phyloP scores from a whole-genome alignment of 2,797 vertebrate species.

The Squalus acanthias region DNA sequence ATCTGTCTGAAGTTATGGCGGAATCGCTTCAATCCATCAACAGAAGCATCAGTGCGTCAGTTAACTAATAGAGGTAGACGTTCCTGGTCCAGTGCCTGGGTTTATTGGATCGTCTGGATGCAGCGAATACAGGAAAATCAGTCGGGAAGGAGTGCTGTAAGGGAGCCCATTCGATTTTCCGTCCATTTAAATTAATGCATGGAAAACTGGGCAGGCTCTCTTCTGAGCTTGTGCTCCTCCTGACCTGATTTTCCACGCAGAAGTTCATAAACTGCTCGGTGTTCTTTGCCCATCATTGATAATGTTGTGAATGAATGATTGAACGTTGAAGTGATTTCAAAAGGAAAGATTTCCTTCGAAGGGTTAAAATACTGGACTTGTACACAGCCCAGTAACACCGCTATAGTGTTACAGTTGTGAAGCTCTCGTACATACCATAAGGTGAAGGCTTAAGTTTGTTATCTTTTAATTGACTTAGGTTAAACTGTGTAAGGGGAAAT shows the following conservation, averaged over 20 bases:
- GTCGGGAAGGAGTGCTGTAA: not conserved
- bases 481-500: no score
- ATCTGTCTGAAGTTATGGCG: not conserved
- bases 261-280: not conserved
- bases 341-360: not conserved
- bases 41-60: not conserved
- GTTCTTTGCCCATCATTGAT: not conserved
- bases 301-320: not conserved
- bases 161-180: not conserved
- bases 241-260: not conserved
- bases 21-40: conserved; percentile 1
- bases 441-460: no score
- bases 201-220: not conserved
- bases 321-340: not conserved
- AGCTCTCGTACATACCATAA: not conserved
- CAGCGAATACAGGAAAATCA: not conserved
- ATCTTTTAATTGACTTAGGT: no score
- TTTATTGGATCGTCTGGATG: not conserved
- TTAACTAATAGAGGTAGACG: not conserved
- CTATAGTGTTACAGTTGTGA: not conserved
- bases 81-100: not conserved
- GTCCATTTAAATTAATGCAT: not conserved
- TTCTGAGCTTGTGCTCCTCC: not conserved
- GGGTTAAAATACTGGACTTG: not conserved
- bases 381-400: not conserved